A percentile compares a stretch with the other conserved stretches of the same genome.
Evolutionary conservation across 2,113 vertebrate species (phyloP).

Genomic region (Triplophysa rosa): DNA sequence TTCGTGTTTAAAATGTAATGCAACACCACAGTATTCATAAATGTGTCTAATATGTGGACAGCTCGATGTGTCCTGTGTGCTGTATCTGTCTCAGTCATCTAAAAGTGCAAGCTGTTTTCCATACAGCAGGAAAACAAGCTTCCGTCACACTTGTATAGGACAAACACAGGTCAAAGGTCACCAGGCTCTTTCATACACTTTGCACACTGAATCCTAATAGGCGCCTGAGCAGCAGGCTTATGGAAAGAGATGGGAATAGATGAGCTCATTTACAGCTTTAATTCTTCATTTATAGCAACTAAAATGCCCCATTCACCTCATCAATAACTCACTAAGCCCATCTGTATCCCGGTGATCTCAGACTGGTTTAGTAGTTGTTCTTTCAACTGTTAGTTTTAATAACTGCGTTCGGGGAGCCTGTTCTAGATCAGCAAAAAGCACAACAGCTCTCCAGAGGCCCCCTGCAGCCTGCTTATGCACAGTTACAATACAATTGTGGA

Average conservation of each 20-base stretch:
- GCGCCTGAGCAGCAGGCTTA: neutral
- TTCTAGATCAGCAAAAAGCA: slow-evolving; percentile 37
- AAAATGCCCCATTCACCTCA: slow-evolving; percentile 19
- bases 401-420: neutral
- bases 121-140: slow-evolving; percentile 65
- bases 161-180: slow-evolving; percentile 42
- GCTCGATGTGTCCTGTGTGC: slow-evolving; percentile 61
- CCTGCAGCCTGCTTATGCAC: slow-evolving; percentile 15
- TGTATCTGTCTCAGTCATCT: slow-evolving; percentile 65
- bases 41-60: neutral
- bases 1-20: too few relatives aligned
- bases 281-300: slow-evolving; percentile 27
- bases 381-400: slow-evolving; percentile 30
- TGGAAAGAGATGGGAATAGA: neutral
- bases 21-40: too few relatives aligned
- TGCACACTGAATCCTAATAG: slow-evolving; percentile 40
- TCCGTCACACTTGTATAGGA: slow-evolving; percentile 48
- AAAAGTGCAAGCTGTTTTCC: slow-evolving; percentile 60
- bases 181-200: slow-evolving; percentile 3
- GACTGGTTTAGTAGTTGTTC: slow-evolving; percentile 5
- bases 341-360: slow-evolving; percentile 15
- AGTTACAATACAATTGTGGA: slow-evolving; percentile 7
- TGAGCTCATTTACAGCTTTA: neutral
- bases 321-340: slow-evolving; percentile 31
- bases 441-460: slow-evolving; percentile 31